phyloP scores from a whole-genome alignment of 1,140 invertebrate genomes.

The Chrysoperla carnea region DNA sequence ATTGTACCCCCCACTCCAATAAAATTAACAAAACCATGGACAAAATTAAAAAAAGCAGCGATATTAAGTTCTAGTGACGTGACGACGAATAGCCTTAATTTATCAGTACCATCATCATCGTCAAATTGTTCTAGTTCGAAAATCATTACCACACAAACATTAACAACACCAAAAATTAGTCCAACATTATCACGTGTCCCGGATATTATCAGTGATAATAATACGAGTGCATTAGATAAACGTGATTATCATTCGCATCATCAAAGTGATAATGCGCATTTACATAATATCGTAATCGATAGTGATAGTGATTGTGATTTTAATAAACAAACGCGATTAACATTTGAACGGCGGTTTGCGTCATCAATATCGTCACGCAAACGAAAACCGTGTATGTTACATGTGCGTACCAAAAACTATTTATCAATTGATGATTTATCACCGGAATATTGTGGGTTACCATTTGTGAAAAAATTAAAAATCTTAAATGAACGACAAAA shows the following conservation, averaged over 20 bases:
- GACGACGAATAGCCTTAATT: not conserved
- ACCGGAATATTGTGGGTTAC: conserved; percentile 71
- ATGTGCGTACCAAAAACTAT: conserved; percentile 44
- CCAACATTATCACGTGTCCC: not conserved
- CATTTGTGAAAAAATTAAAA: conserved; percentile 75
- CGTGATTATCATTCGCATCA: conserved; percentile 4
- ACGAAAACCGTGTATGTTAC: conserved; percentile 6
- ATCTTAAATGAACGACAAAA: conserved; percentile 77
- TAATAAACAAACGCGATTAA: conserved; percentile 1
- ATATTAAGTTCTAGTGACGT: conserved; percentile 18
- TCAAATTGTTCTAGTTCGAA: not conserved
- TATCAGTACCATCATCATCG: not conserved
- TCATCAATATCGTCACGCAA: not conserved
- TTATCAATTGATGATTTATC: conserved; percentile 68
- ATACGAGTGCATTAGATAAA: conserved; percentile 11
- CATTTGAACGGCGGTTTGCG: conserved; percentile 7
- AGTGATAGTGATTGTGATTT: conserved; percentile 1
- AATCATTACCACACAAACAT: no score
- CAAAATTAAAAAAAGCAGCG: conserved; percentile 34
- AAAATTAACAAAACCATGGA: conserved; percentile 24
- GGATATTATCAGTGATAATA: conserved; percentile 8
- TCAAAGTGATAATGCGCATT: not conserved
- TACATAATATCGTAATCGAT: not conserved
- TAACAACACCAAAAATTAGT: not conserved
- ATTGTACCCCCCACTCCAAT: not conserved